Percentiles rank a stretch among this genome's conserved stretches.
Evolutionary conservation across 2,888 invertebrate genomes (phyloP).

Genomic region (Hermodice carunculata): DNA sequence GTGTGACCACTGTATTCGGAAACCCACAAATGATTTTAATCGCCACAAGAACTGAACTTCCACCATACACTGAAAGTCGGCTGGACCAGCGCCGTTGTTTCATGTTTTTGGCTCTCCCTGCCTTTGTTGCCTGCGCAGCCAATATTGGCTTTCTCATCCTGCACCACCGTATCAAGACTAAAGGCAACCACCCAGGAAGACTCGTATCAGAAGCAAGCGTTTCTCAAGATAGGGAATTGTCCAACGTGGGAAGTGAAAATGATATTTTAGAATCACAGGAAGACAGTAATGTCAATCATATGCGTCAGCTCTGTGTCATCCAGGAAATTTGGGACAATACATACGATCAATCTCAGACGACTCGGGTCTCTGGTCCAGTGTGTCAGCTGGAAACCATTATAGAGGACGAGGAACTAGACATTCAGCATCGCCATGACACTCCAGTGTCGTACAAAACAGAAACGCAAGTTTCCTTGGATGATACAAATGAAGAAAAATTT

Average conservation of each 20-base stretch:
- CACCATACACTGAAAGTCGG: slow-evolving; percentile 20
- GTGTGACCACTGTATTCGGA: slow-evolving; percentile 40
- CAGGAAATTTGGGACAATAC: too few relatives aligned
- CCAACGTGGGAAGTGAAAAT: too few relatives aligned
- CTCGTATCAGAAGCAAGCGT: too few relatives aligned
- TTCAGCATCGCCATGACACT: neutral
- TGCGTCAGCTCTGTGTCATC: too few relatives aligned
- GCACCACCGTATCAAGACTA: slow-evolving; percentile 25
- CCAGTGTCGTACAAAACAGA: neutral
- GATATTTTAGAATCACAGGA: too few relatives aligned
- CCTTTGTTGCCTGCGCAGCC: slow-evolving; percentile 32
- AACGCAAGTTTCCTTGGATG: too few relatives aligned
- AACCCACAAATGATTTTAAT: slow-evolving; percentile 44
- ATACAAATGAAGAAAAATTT: too few relatives aligned
- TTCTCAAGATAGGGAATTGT: too few relatives aligned
- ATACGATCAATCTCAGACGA: too few relatives aligned
- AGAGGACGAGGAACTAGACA: slow-evolving; percentile 35
- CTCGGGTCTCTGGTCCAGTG: neutral
- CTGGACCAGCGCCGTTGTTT: slow-evolving; percentile 33
- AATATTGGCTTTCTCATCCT: slow-evolving; percentile 39
- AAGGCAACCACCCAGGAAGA: too few relatives aligned
- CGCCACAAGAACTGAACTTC: slow-evolving; percentile 36
- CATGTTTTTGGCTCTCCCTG: slow-evolving; percentile 36
- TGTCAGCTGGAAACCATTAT: slow-evolving; percentile 35
- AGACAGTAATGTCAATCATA: too few relatives aligned